Conservation (phyloP, 2,797 vertebrate genomes). For the Chelidonichthys spinosus region DNA sequence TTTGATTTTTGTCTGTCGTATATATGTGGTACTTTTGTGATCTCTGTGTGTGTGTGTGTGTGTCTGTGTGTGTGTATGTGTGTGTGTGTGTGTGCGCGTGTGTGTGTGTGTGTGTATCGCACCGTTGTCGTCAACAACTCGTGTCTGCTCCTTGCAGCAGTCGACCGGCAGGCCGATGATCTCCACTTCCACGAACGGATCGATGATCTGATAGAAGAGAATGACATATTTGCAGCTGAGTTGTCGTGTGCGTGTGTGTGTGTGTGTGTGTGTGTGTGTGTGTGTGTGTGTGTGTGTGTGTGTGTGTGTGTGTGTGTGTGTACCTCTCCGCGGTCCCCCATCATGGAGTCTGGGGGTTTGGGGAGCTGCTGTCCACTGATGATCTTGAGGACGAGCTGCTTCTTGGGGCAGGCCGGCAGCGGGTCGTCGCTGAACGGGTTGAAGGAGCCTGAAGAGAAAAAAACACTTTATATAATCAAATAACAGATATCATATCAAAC, state of each 20-base stretch:
- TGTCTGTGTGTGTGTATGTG: not conserved
- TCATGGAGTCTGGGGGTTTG: conserved; percentile 97
- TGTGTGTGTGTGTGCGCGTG: too few relatives aligned
- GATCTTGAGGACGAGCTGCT: conserved; percentile 96
- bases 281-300: not conserved
- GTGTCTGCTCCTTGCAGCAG: conserved; percentile 97
- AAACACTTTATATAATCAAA: conserved; percentile 8
- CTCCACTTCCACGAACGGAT: conserved; percentile 99
- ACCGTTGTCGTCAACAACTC: conserved; percentile 99
- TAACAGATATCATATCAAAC: too few relatives aligned
- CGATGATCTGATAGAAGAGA: conserved; percentile 89
- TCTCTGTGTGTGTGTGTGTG: too few relatives aligned
- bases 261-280: conserved; percentile 2
- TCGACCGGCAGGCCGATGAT: conserved; percentile 97
- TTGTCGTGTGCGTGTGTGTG: not conserved
- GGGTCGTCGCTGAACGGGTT: conserved; percentile 95
- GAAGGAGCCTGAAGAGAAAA: conserved; percentile 88
- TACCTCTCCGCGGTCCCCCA: conserved; percentile 98
- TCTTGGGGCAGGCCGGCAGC: conserved; percentile 95
- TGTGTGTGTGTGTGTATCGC: conserved; percentile 47
- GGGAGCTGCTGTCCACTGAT: conserved; percentile 98
- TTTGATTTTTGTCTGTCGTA: too few relatives aligned
- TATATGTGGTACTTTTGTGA: too few relatives aligned
- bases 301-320: conserved; percentile 24
- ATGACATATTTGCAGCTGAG: conserved; percentile 9